A percentile compares a stretch with the other conserved stretches of the same genome.
These are phyloP conservation scores for Orthosia gracilis DNA, from an alignment of 2,888 invertebrate species.

Conservation along the genomic window DNA sequence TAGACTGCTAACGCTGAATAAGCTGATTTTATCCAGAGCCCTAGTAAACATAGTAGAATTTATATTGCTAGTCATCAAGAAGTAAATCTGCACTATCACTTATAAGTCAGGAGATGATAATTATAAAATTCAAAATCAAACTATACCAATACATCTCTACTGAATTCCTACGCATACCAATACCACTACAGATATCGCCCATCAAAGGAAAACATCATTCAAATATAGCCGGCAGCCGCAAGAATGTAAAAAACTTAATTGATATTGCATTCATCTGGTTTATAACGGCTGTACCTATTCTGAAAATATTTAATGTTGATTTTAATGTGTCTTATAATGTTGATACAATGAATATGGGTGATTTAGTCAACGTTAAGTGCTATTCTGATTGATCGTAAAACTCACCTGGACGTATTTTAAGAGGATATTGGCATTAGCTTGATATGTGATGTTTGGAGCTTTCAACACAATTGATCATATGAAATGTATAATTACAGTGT, in stretches of 20 bases:
- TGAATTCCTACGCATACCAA: slow-evolving; percentile 16
- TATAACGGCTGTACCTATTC: slow-evolving; percentile 12
- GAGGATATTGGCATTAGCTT: slow-evolving; percentile 23
- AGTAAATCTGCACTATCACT: too few relatives aligned
- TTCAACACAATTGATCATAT: not conserved
- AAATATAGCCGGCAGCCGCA: slow-evolving; percentile 40
- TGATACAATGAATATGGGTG: slow-evolving; percentile 29
- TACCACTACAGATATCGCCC: slow-evolving; percentile 25
- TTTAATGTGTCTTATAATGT: slow-evolving; percentile 42
- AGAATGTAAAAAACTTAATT: slow-evolving; percentile 53
- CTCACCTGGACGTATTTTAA: slow-evolving; percentile 2
- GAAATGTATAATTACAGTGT: not conserved
- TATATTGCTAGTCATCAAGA: not conserved
- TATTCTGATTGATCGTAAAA: slow-evolving; percentile 27
- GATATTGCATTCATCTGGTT: slow-evolving; percentile 48
- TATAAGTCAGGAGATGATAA: not conserved
- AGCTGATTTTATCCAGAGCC: not conserved
- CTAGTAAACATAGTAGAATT: not conserved
- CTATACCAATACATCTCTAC: slow-evolving; percentile 13
- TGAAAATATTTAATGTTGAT: slow-evolving; percentile 31
- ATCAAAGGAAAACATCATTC: slow-evolving; percentile 49
- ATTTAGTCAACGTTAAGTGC: slow-evolving; percentile 27
- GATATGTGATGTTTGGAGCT: not conserved
- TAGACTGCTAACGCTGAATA: too few relatives aligned
- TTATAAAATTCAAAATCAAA: not conserved